These are phyloP conservation scores for Oppia nitens DNA, from an alignment of 1,140 invertebrate species.

Conservation along the genomic window DNA sequence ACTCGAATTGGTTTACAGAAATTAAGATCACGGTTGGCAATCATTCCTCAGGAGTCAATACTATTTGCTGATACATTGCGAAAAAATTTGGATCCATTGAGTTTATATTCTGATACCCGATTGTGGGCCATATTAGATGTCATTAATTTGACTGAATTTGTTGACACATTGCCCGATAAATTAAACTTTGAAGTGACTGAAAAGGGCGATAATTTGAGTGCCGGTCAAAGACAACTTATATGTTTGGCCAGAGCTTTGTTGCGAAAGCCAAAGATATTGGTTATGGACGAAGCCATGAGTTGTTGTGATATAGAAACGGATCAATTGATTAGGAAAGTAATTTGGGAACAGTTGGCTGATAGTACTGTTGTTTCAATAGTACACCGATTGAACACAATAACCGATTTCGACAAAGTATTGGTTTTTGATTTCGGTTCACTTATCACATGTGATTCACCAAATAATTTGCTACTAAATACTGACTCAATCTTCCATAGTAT, in stretches of 20 bases:
- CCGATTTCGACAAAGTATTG: constrained; percentile 34
- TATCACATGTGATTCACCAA: constrained; percentile 53
- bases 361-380: constrained; percentile 32
- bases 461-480: constrained; percentile 33
- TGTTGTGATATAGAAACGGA: constrained; percentile 27
- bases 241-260: constrained; percentile 70
- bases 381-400: constrained; percentile 30
- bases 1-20: constrained; percentile 64
- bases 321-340: constrained; percentile 28
- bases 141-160: constrained; percentile 19
- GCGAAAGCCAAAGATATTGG: constrained; percentile 71
- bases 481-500: background rate
- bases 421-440: constrained; percentile 55
- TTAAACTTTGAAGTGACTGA: constrained; percentile 15
- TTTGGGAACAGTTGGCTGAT: constrained; percentile 27
- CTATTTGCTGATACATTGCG: constrained; percentile 59
- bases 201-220: constrained; percentile 22
- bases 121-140: constrained; percentile 25
- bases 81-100: constrained; percentile 30
- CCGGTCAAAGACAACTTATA: constrained; percentile 51
- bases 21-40: constrained; percentile 49
- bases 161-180: constrained; percentile 10
- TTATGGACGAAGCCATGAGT: constrained; percentile 55
- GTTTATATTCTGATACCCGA: constrained; percentile 23
- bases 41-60: constrained; percentile 32